Evolutionary conservation across 2,113 vertebrate genomes (phyloP), one percentile per base, ranked within the genome.

Genomic region (Orthonyx spaldingii): DNA sequence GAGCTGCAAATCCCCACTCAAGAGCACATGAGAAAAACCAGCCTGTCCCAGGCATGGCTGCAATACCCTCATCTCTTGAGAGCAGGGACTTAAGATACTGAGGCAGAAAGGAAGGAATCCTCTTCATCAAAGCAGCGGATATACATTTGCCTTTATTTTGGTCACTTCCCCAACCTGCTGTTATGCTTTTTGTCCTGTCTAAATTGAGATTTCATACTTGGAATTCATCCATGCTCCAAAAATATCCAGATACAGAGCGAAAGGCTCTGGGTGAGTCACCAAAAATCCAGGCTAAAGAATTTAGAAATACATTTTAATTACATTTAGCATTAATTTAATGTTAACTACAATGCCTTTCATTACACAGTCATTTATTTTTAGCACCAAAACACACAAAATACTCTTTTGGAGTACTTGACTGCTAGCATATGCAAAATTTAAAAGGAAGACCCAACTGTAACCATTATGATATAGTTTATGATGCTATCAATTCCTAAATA

Each of bases 291-390:
- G 39, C 55, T 86, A 63, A 92, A 64, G 76, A 81, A 74, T 74
- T 81, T n/a, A 77, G 90, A 59, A 74, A 81, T 70, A 21, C 47
- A 90, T 93, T 96, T 94, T 89, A 95, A 92, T 90, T 89, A 66
- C 10, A 3, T 3, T 70, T 96, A 86, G 13, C 72, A 63, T 74
- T 88, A 77, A 86, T 86, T 76, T 59, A 93, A 64, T 81, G 76
- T 39, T 94, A 72, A 75, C 39, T 81, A 33, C 68, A 78, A 65
- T 22, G 52, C 9, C 69, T 90, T 81, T 66, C 56, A n/a, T 89
- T 74, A 65, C 21, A 87, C 3, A 55, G 57, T 33, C 27, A 59
- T 75, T 90, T 90, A 81, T 87, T 87, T 92, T 89, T 91, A 91
- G 80, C 30, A 78, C 12, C 21, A 56, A 90, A 93, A 65, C 49